Evolutionary conservation across 92 coral and sea anemone genomes (phyloP).

Genomic region (Palythoa grandiflora): DNA sequence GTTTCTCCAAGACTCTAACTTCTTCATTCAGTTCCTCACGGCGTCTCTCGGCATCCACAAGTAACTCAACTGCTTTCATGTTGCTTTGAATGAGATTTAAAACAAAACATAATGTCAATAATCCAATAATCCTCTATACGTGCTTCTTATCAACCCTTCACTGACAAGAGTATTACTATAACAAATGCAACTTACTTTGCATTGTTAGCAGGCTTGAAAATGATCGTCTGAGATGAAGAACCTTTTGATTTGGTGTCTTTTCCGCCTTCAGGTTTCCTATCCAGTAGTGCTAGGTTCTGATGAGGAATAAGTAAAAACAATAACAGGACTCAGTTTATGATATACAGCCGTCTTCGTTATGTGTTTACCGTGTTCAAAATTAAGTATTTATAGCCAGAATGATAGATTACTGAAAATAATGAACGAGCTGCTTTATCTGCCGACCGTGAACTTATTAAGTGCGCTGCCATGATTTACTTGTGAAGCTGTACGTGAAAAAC

Average conservation of each 20-base stretch:
- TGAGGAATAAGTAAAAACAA: not conserved
- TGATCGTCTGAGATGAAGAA: slow-evolving; percentile 81
- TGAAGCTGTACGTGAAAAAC: too few species aligned
- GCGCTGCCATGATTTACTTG: too few species aligned
- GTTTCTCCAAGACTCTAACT: slow-evolving; percentile 79
- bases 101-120: not conserved
- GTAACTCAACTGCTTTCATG: slow-evolving; percentile 77
- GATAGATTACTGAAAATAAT: too few species aligned
- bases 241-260: slow-evolving; percentile 69
- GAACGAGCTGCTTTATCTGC: too few species aligned
- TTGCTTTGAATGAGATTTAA: slow-evolving; percentile 56
- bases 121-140: not conserved
- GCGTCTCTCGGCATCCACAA: slow-evolving; percentile 83
- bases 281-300: slow-evolving; percentile 56
- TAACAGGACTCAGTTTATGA: too few species aligned
- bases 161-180: too few species aligned
- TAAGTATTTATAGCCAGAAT: too few species aligned
- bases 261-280: slow-evolving; percentile 70
- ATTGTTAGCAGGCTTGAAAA: slow-evolving; percentile 86
- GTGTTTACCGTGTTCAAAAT: not conserved
- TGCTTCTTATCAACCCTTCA: not conserved
- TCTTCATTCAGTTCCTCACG: slow-evolving; percentile 81
- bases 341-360: not conserved
- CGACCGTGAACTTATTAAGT: too few species aligned
- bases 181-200: slow-evolving; percentile 51